Percentiles rank a stretch among this genome's conserved stretches.
phyloP scores from a whole-genome alignment of 2,797 vertebrate species.

The Urosaurus nigricauda region DNA sequence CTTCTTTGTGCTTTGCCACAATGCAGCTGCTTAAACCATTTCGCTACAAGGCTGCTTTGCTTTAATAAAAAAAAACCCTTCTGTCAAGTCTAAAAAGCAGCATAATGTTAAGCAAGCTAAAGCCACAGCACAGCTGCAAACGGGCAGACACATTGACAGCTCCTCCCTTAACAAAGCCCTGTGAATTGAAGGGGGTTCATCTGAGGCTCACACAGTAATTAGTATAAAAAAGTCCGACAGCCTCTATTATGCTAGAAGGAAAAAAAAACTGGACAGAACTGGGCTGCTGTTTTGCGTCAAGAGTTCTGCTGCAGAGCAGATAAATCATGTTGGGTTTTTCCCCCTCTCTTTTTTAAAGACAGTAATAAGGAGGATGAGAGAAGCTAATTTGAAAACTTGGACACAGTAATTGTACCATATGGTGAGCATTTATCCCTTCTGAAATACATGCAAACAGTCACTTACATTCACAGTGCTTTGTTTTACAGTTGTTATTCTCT shows the following conservation, averaged over 20 bases:
- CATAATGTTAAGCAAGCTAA: slow-evolving; percentile 87
- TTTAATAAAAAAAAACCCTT: slow-evolving; percentile 85
- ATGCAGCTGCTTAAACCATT: slow-evolving; percentile 92
- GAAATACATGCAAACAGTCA: slow-evolving; percentile 92
- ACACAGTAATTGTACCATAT: slow-evolving; percentile 95
- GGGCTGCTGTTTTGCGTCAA: slow-evolving; percentile 86
- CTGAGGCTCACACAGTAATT: slow-evolving; percentile 87
- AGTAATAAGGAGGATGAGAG: slow-evolving; percentile 95
- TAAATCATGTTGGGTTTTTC: slow-evolving; percentile 84
- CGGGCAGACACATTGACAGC: slow-evolving; percentile 85
- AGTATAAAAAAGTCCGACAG: slow-evolving; percentile 86
- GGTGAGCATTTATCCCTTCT: slow-evolving; percentile 96
- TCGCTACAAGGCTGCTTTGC: slow-evolving; percentile 87
- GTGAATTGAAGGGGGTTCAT: slow-evolving; percentile 87
- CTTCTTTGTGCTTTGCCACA: slow-evolving; percentile 91
- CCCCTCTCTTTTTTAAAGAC: slow-evolving; percentile 86
- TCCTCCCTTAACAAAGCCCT: slow-evolving; percentile 86
- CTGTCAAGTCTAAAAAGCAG: slow-evolving; percentile 87
- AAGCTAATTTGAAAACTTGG: slow-evolving; percentile 92
- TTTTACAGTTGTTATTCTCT: slow-evolving; percentile 89
- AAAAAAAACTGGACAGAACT: slow-evolving; percentile 85
- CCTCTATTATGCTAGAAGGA: slow-evolving; percentile 81
- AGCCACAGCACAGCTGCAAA: slow-evolving; percentile 87
- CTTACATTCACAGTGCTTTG: slow-evolving; percentile 93
- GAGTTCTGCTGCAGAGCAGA: slow-evolving; percentile 84